Percentiles rank a stretch among this genome's conserved stretches.
These are phyloP conservation scores for Drosophila nr. perissopoda DNA, from an alignment of 2,888 invertebrate species.

Conservation along the genomic window DNA sequence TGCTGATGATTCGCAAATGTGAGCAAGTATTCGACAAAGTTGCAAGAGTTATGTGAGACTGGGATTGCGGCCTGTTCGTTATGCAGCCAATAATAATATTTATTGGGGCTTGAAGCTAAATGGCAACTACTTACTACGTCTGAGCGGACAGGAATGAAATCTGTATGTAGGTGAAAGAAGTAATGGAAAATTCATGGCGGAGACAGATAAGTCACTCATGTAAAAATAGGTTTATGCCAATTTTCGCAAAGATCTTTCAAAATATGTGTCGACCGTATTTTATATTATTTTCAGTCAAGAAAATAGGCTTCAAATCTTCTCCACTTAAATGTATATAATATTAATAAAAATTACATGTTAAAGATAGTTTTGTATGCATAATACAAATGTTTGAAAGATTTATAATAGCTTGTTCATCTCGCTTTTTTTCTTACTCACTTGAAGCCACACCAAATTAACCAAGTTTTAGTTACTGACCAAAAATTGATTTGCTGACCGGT, in stretches of 20 bases:
- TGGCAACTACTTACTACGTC: slow-evolving; percentile 6
- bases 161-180: neutral
- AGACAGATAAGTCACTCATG: neutral
- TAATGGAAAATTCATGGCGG: neutral
- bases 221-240: neutral
- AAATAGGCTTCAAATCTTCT: neutral
- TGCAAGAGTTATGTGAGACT: slow-evolving; percentile 27
- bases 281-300: neutral
- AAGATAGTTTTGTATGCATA: neutral
- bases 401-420: neutral
- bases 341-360: neutral
- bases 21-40: slow-evolving; percentile 4
- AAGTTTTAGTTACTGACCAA: slow-evolving; percentile 2
- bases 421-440: neutral
- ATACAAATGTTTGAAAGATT: neutral
- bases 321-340: neutral
- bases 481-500: slow-evolving; percentile 1
- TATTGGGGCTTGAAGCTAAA: slow-evolving; percentile 6
- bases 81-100: slow-evolving; percentile 27
- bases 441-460: neutral
- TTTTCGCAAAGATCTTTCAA: neutral
- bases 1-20: slow-evolving; percentile 51
- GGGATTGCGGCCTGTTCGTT: slow-evolving; percentile 18
- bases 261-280: neutral
- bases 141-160: neutral